Conservation (phyloP, 2,113 vertebrate genomes). For the Eonycteris spelaea region DNA sequence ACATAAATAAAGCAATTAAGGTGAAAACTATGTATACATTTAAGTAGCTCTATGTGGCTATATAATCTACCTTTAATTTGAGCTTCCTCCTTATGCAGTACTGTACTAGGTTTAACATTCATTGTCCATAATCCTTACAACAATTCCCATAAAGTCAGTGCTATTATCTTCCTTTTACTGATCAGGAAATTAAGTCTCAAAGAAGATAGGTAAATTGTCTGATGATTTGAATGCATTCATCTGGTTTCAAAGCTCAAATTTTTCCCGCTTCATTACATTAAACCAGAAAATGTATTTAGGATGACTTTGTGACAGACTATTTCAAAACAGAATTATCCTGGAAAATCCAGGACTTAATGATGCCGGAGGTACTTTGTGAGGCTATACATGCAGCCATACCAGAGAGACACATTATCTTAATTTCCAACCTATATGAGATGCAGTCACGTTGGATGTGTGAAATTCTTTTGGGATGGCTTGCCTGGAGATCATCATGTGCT, state of each 20-base stretch:
- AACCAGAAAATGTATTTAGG: background rate
- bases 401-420: background rate
- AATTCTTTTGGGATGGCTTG: background rate
- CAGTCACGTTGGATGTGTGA: background rate
- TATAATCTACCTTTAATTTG: background rate
- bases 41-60: background rate
- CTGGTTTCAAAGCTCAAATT: background rate
- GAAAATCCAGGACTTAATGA: background rate
- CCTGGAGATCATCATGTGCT: background rate
- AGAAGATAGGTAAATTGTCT: background rate
- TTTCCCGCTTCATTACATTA: background rate
- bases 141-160: background rate
- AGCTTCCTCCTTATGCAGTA: background rate
- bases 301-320: background rate
- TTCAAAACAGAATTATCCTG: background rate
- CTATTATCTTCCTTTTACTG: background rate
- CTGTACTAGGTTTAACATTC: background rate
- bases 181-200: background rate
- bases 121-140: background rate
- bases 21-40: background rate
- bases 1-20: background rate
- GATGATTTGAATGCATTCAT: background rate
- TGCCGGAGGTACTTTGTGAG: background rate
- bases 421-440: background rate
- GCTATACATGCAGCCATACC: background rate